These are phyloP conservation scores for Miichthys miiuy DNA, from an alignment of 2,797 vertebrate species.

Conservation along the genomic window DNA sequence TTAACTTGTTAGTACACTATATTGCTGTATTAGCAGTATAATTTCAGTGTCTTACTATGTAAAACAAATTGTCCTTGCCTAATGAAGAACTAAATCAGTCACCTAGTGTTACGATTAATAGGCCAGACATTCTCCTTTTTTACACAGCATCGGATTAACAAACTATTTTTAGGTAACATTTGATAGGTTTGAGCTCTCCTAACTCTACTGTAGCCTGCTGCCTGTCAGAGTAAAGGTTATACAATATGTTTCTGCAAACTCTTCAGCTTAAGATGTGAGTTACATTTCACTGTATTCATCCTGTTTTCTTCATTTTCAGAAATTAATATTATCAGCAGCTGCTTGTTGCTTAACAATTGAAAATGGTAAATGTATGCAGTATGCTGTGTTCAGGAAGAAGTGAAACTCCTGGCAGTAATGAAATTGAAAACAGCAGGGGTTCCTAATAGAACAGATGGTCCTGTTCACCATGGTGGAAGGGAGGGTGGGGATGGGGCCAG, in stretches of 20 bases:
- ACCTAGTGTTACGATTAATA: too few relatives aligned
- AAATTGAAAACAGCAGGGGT: conserved; percentile 51
- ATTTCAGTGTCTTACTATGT: not conserved
- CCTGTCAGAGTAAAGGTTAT: too few relatives aligned
- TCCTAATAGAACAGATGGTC: conserved; percentile 56
- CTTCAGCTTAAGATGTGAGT: too few relatives aligned
- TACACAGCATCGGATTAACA: too few relatives aligned
- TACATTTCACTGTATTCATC: not conserved
- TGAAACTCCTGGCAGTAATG: conserved; percentile 50
- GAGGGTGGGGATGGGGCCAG: conserved; percentile 2
- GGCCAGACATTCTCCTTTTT: too few relatives aligned
- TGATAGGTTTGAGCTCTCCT: too few relatives aligned
- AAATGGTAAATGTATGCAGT: conserved; percentile 18
- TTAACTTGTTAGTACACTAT: not conserved
- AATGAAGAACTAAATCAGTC: not conserved
- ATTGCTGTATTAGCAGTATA: not conserved
- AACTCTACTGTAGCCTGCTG: not conserved
- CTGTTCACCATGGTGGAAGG: conserved; percentile 30
- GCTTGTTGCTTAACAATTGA: not conserved
- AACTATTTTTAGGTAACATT: too few relatives aligned
- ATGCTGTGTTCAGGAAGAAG: conserved; percentile 14
- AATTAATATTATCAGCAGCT: not conserved
- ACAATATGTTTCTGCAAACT: too few relatives aligned
- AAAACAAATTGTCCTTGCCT: not conserved
- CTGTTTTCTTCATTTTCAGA: not conserved